phyloP scores from a whole-genome alignment of 2,113 vertebrate genomes.

The Clarias magur region DNA sequence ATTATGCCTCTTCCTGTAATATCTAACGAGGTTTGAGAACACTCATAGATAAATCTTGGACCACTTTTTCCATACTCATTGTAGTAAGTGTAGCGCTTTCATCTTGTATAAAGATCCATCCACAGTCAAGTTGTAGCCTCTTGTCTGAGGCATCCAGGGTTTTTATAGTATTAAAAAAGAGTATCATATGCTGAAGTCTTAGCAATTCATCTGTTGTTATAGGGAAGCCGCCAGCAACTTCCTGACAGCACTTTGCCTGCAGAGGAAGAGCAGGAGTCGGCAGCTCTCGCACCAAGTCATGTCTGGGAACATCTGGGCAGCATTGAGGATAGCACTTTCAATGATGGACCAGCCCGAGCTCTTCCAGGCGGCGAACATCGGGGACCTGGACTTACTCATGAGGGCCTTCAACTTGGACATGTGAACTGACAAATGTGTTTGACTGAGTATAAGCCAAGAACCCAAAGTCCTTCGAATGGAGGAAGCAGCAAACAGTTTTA shows the following conservation, averaged over 20 bases:
- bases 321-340: slow-evolving; percentile 92
- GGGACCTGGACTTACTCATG: slow-evolving; percentile 93
- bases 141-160: neutral
- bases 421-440: slow-evolving; percentile 65
- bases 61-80: neutral
- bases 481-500: slow-evolving; percentile 33
- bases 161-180: neutral
- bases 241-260: slow-evolving; percentile 91
- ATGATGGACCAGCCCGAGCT: slow-evolving; percentile 98
- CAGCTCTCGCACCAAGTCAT: slow-evolving; percentile 91
- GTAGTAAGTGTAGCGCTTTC: neutral
- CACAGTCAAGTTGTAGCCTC: neutral
- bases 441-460: slow-evolving; percentile 58
- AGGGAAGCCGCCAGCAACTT: slow-evolving; percentile 99
- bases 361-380: slow-evolving; percentile 95
- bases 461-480: slow-evolving; percentile 65
- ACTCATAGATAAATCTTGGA: neutral
- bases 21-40: neutral
- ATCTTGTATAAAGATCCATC: neutral
- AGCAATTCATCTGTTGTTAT: slow-evolving; percentile 22
- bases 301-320: slow-evolving; percentile 97
- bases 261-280: slow-evolving; percentile 92
- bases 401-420: slow-evolving; percentile 93
- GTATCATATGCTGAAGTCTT: neutral
- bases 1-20: neutral